Evolutionary conservation across 2,797 vertebrate species (phyloP).

Genomic region (Austrolebias charrua): DNA sequence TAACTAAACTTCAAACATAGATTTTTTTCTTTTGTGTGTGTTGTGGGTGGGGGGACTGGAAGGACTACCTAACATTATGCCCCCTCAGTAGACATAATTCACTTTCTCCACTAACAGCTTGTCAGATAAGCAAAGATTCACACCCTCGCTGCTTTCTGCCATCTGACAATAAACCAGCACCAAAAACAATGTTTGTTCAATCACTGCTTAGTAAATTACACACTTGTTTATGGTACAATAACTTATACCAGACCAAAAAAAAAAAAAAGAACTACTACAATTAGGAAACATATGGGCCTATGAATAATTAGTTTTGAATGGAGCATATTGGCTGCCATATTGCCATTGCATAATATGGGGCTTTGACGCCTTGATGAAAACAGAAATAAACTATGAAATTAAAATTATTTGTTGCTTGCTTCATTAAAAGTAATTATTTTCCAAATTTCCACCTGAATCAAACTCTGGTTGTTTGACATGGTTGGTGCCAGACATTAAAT

Average conservation of each 20-base stretch:
- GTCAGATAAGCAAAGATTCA: conserved; percentile 5
- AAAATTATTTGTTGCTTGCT: conserved; percentile 45
- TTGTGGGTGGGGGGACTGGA: conserved; percentile 7
- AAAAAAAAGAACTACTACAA: conserved; percentile 39
- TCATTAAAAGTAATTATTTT: neutral
- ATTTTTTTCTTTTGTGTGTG: conserved; percentile 33
- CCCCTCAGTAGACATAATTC: conserved; percentile 14
- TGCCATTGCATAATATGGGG: conserved; percentile 64
- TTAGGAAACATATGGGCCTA: conserved; percentile 60
- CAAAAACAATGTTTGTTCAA: conserved; percentile 38
- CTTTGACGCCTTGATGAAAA: conserved; percentile 57
- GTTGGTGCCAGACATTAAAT: conserved; percentile 1
- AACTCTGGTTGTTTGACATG: neutral
- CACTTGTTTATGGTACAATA: conserved; percentile 47
- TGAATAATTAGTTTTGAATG: conserved; percentile 57
- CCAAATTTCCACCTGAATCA: conserved; percentile 14
- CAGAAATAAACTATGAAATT: conserved; percentile 70
- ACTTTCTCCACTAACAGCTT: conserved; percentile 12
- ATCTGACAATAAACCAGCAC: conserved; percentile 32
- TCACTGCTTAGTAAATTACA: conserved; percentile 46
- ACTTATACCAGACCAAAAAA: conserved; percentile 52
- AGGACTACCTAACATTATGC: conserved; percentile 16
- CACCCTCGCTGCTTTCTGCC: conserved; percentile 3
- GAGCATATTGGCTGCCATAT: conserved; percentile 67
- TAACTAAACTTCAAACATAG: conserved; percentile 5